Percentiles rank a stretch among this genome's conserved stretches.
phyloP scores from a whole-genome alignment of 30 jellyfish, hydroid and myxozoan genomes.

The Chironex yamaguchii region DNA sequence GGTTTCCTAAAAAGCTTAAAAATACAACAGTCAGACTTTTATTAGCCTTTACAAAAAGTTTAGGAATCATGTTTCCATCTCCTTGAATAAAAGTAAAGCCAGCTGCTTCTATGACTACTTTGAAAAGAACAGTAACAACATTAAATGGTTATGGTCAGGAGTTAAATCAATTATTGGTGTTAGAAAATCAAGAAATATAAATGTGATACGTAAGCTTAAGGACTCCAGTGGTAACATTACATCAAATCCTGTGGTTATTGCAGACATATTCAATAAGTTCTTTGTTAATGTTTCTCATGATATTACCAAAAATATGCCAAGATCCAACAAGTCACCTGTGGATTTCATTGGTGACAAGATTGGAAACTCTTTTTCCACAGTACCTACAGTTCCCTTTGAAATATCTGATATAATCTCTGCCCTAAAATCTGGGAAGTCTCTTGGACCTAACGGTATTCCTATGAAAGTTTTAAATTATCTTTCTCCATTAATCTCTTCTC shows the following conservation, averaged over 20 bases:
- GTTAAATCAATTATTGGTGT: slow-evolving; percentile 52
- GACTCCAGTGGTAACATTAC: slow-evolving; percentile 52
- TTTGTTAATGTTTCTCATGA: slow-evolving; percentile 60
- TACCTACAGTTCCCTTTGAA: slow-evolving; percentile 66
- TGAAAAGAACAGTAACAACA: slow-evolving; percentile 65
- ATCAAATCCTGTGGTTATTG: slow-evolving; percentile 61
- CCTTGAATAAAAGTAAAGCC: slow-evolving; percentile 66
- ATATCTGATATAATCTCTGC: slow-evolving; percentile 63
- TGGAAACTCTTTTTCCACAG: slow-evolving; percentile 41
- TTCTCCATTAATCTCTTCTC: slow-evolving; percentile 56
- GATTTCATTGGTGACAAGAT: slow-evolving; percentile 44
- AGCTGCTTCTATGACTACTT: slow-evolving; percentile 57
- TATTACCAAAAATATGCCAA: slow-evolving; percentile 49
- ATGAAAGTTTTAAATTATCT: slow-evolving; percentile 26
- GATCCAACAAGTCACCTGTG: slow-evolving; percentile 36
- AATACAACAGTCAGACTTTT: too few relatives aligned
- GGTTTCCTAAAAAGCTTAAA: too few relatives aligned
- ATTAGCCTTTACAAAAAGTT: slow-evolving; percentile 29
- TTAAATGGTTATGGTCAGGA: slow-evolving; percentile 76
- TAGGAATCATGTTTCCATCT: slow-evolving; percentile 31
- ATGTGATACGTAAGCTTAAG: slow-evolving; percentile 66
- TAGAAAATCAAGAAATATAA: slow-evolving; percentile 55
- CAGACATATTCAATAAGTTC: slow-evolving; percentile 67
- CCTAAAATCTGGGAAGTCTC: slow-evolving; percentile 72
- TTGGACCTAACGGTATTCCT: slow-evolving; percentile 81